Evolutionary conservation across 1,140 invertebrate genomes (phyloP), one percentile per base, ranked within the genome.

Genomic region (Rhagoletis pomonella): DNA sequence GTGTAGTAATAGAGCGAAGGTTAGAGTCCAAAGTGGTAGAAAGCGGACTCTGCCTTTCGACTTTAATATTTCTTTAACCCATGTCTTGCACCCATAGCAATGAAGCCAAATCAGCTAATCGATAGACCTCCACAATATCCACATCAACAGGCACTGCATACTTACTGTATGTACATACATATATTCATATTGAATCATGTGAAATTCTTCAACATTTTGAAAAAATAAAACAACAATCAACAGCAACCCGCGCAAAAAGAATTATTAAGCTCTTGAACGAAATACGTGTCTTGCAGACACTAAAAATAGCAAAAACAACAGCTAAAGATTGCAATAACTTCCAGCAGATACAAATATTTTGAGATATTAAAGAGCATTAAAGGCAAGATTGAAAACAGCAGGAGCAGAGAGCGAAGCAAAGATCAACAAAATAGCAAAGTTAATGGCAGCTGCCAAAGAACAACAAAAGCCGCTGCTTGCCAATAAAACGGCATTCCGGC

Each of bases 351-450:
- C 6, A 81, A 58, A 50, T 55, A 81, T 81, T 55, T 81, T 81
- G 47, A 19, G 10, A 81, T 55, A 81, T 19, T 19, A 67, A 39
- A 19, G 64, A 67, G 64, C 10, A 29, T 7, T 10, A 29, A 67
- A 67, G n/a, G 10, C n/a, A 67, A 67, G 39, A 67, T 29, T 7
- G 39, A 67, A 62, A 62, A 12, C 17, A 67, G 29, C 64, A 67
- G 10, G 44, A 42, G 10, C 1, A 55, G 9, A 81, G 47, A 19
- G n/a, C 73, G 47, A 81, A 81, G 14, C 14, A 44, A 58, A 55
- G 6, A 81, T 81, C n/a, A 55, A 12, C 73, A 81, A 19, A 81
- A 42, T 19, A 81, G 55, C 67, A 4, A n/a, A 81, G 44, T 42
- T 42, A 62, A 39, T 19, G 39, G 9, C 14, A 73, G 29, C 44